Evolutionary conservation across 2,888 invertebrate species (phyloP).

Genomic region (Ophion ventricosus): DNA sequence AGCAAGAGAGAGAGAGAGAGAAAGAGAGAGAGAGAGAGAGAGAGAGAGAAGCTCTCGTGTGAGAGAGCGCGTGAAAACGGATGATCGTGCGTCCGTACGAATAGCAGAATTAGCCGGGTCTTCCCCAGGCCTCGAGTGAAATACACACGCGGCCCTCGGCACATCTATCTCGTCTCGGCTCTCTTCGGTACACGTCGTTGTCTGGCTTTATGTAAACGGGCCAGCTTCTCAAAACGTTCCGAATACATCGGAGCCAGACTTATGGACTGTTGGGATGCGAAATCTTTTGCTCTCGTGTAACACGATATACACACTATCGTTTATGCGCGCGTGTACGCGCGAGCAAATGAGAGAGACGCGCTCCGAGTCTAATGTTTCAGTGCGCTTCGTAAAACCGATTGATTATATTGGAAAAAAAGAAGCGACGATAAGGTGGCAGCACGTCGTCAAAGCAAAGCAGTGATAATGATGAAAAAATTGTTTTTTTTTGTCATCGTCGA

Average conservation of each 20-base stretch:
- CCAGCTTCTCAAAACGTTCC: slow-evolving; percentile 53
- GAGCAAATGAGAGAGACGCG: background rate
- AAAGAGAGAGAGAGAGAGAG: slow-evolving; percentile 32
- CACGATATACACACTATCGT: slow-evolving; percentile 29
- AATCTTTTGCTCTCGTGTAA: slow-evolving; percentile 26
- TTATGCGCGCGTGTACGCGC: background rate
- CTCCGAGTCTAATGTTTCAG: slow-evolving; percentile 26
- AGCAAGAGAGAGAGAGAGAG: slow-evolving; percentile 15
- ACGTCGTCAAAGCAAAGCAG: background rate
- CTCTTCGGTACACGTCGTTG: slow-evolving; percentile 55
- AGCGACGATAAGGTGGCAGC: background rate
- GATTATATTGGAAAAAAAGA: background rate
- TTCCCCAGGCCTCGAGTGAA: slow-evolving; percentile 76
- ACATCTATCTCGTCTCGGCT: slow-evolving; percentile 52
- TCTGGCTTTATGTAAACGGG: slow-evolving; percentile 65
- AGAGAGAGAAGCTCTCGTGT: slow-evolving; percentile 19
- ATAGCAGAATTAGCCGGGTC: slow-evolving; percentile 79
- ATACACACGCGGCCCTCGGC: slow-evolving; percentile 61
- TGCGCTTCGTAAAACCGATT: slow-evolving; percentile 7
- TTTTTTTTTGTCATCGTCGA: background rate
- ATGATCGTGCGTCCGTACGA: slow-evolving; percentile 59
- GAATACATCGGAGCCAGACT: slow-evolving; percentile 38
- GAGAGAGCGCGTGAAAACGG: slow-evolving; percentile 54
- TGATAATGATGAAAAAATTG: background rate
- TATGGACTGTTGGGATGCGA: slow-evolving; percentile 31